Conservation (phyloP, 2,888 invertebrate species). For the Drosophila rellima region DNA sequence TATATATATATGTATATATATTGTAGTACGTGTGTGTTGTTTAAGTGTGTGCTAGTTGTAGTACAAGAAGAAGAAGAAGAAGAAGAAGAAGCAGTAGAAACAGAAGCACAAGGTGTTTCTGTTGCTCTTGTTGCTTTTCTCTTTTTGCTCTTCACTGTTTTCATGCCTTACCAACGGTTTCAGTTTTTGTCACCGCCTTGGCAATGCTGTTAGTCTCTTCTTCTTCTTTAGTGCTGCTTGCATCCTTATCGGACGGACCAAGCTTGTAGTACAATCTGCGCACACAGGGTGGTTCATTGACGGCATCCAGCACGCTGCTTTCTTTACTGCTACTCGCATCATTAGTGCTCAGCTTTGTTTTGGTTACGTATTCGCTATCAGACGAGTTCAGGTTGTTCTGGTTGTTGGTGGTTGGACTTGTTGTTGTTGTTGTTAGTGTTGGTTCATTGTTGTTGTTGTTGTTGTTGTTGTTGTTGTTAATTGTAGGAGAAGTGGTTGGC, state of each 20-base stretch:
- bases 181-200: conserved; percentile 59
- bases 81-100: conserved; percentile 12
- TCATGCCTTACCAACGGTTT: conserved; percentile 72
- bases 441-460: conserved; percentile 43
- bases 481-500: conserved; percentile 77
- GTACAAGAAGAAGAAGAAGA: conserved; percentile 10
- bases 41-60: conserved; percentile 5
- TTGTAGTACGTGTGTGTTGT: conserved; percentile 31
- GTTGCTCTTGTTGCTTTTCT: conserved; percentile 7
- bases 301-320: conserved; percentile 50
- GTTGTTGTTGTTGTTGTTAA: conserved; percentile 77
- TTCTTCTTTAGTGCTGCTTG: conserved; percentile 9
- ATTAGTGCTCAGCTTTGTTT: conserved; percentile 76
- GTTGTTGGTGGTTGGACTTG: conserved; percentile 17
- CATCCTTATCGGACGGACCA: conserved; percentile 81
- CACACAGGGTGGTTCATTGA: conserved; percentile 78
- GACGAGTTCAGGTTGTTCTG: conserved; percentile 24
- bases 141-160: conserved; percentile 19
- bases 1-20: conserved; percentile 17
- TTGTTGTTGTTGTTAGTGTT: conserved; percentile 50
- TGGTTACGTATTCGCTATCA: conserved; percentile 66
- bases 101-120: conserved; percentile 1
- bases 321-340: conserved; percentile 49
- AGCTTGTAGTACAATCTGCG: conserved; percentile 81
- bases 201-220: conserved; percentile 37